These are phyloP conservation scores for Drosophila histrio DNA, from an alignment of 2,888 invertebrate species.

Conservation along the genomic window DNA sequence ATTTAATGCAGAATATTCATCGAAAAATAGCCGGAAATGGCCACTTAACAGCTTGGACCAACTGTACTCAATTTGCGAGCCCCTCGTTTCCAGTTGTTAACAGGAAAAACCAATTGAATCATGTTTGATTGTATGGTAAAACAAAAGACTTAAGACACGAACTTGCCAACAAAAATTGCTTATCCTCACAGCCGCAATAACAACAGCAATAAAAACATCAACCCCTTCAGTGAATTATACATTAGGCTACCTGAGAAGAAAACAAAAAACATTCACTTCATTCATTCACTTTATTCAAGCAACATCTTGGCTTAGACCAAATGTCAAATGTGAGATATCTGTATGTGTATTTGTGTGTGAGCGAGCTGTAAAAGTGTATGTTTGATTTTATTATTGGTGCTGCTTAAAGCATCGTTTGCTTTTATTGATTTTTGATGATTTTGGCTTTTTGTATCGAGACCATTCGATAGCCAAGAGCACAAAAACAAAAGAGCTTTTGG, in stretches of 20 bases:
- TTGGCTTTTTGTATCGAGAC: slow-evolving; percentile 48
- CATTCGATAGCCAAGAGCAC: slow-evolving; percentile 47
- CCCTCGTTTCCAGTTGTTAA: not conserved
- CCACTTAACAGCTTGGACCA: not conserved
- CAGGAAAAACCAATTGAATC: slow-evolving; percentile 2
- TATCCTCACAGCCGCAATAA: not conserved
- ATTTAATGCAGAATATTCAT: not conserved
- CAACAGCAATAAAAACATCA: not conserved
- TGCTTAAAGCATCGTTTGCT: slow-evolving; percentile 44
- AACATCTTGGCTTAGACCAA: slow-evolving; percentile 19
- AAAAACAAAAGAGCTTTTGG: slow-evolving; percentile 56
- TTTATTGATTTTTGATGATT: slow-evolving; percentile 49
- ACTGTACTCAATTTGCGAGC: not conserved
- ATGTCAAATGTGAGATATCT: slow-evolving; percentile 50
- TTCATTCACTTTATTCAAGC: slow-evolving; percentile 5
- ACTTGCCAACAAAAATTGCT: slow-evolving; percentile 1
- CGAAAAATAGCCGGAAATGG: not conserved
- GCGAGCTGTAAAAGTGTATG: slow-evolving; percentile 18
- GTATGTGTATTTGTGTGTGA: slow-evolving; percentile 8
- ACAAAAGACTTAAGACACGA: slow-evolving; percentile 31
- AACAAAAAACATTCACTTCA: slow-evolving; percentile 16
- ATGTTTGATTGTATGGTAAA: not conserved
- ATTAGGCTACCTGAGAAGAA: slow-evolving; percentile 6
- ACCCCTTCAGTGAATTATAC: not conserved
- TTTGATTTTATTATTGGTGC: slow-evolving; percentile 33